Evolutionary conservation across 2,888 invertebrate genomes (phyloP).

Genomic region (Charanyca ferruginea): DNA sequence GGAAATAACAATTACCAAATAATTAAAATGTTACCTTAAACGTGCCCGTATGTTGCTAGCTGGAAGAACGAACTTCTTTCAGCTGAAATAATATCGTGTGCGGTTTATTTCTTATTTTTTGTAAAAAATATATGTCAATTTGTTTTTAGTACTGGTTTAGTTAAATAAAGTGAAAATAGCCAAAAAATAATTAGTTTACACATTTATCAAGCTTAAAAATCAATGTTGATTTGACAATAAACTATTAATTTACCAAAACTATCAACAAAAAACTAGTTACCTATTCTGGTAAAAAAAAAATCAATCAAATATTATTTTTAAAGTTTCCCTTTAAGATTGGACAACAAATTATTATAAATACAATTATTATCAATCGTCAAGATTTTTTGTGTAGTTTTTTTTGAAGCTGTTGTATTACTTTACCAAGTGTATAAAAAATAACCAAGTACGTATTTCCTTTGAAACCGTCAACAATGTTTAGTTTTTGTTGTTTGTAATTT

Average conservation of each 20-base stretch:
- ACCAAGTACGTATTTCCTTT: slow-evolving; percentile 11
- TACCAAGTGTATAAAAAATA: slow-evolving; percentile 11
- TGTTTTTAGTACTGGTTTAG: slow-evolving; percentile 1
- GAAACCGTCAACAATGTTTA: not conserved
- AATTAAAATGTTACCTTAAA: slow-evolving; percentile 46
- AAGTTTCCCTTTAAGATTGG: slow-evolving; percentile 17
- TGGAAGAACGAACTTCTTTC: slow-evolving; percentile 15
- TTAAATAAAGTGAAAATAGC: not conserved
- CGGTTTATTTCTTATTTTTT: not conserved
- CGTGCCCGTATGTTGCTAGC: slow-evolving; percentile 1
- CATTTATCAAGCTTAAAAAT: slow-evolving; percentile 11
- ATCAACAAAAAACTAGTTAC: slow-evolving; percentile 27
- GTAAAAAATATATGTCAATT: not conserved
- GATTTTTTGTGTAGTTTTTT: slow-evolving; percentile 25
- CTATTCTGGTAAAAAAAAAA: no score
- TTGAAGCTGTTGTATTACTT: not conserved
- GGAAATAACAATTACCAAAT: slow-evolving; percentile 39
- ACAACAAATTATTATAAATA: not conserved
- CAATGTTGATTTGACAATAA: slow-evolving; percentile 40
- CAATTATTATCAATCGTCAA: not conserved
- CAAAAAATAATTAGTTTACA: not conserved
- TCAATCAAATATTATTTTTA: no score
- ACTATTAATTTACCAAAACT: no score
- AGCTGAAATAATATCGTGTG: slow-evolving; percentile 6
- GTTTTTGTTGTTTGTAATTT: slow-evolving; percentile 31